phyloP scores from a whole-genome alignment of 2,113 vertebrate species.

The Garra rufa region DNA sequence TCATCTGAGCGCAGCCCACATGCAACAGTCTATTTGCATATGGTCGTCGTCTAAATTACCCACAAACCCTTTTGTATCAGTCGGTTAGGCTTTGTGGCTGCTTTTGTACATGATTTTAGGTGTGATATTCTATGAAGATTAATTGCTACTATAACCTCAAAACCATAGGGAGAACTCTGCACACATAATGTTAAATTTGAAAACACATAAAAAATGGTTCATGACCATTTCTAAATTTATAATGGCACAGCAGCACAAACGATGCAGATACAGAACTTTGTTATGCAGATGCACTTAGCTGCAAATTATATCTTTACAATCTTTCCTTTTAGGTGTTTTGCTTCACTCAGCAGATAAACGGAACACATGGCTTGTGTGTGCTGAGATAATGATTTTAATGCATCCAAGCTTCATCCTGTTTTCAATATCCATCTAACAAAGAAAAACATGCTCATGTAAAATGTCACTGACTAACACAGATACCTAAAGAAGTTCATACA shows the following conservation, averaged over 20 bases:
- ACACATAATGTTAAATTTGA: slow-evolving; percentile 1
- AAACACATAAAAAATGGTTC: slow-evolving; percentile 7
- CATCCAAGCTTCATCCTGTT: neutral
- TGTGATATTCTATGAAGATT: neutral
- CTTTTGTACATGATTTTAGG: neutral
- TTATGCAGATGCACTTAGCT: slow-evolving; percentile 35
- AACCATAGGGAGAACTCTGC: slow-evolving; percentile 6
- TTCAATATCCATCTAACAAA: neutral
- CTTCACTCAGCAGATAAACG: slow-evolving; percentile 27
- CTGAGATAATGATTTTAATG: slow-evolving; percentile 13
- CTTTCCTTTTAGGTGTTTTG: slow-evolving; percentile 20
- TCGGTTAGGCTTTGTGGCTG: neutral
- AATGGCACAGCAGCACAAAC: neutral
- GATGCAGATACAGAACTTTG: slow-evolving; percentile 14
- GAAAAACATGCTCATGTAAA: neutral
- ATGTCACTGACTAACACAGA: neutral
- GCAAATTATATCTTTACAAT: slow-evolving; percentile 15
- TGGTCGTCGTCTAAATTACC: neutral
- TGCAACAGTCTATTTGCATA: slow-evolving; percentile 18
- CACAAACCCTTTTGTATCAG: slow-evolving; percentile 8
- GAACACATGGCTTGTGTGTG: neutral
- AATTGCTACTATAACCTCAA: neutral
- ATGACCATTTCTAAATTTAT: slow-evolving; percentile 17
- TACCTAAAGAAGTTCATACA: neutral
- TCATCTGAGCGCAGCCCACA: neutral